Conservation (phyloP, 2,888 invertebrate genomes). For the Dynastes grantii region DNA sequence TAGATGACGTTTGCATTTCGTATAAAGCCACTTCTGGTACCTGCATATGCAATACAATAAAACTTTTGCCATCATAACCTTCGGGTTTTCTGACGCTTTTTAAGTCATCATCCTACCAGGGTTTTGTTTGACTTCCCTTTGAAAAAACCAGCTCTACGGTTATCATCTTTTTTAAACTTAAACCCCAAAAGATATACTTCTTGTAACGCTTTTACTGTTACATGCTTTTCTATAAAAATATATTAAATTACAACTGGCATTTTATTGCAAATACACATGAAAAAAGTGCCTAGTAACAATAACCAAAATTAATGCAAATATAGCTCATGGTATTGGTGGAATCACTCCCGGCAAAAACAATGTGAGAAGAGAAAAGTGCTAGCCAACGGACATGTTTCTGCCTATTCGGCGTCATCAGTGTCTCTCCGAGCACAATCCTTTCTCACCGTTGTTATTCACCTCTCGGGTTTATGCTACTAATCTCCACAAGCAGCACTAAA, state of each 20-base stretch:
- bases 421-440: too few species aligned
- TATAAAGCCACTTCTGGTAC: background rate
- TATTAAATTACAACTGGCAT: background rate
- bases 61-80: constrained; percentile 51
- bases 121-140: constrained; percentile 40
- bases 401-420: too few species aligned
- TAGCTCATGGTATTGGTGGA: too few species aligned
- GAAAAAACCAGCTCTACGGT: background rate
- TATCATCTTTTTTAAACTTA: too few species aligned
- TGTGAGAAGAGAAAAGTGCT: too few species aligned
- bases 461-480: too few species aligned
- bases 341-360: too few species aligned
- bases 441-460: too few species aligned
- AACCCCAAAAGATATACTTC: background rate
- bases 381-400: too few species aligned
- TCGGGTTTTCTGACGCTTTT: constrained; percentile 49
- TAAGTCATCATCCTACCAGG: constrained; percentile 50
- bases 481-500: too few species aligned
- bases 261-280: background rate
- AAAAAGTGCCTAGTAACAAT: too few species aligned
- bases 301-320: too few species aligned
- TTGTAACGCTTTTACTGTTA: constrained; percentile 15
- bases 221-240: constrained; percentile 27
- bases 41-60: constrained; percentile 51
- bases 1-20: constrained; percentile 8